phyloP scores from a whole-genome alignment of 2,888 invertebrate species.

The Aphodius sticticus region DNA sequence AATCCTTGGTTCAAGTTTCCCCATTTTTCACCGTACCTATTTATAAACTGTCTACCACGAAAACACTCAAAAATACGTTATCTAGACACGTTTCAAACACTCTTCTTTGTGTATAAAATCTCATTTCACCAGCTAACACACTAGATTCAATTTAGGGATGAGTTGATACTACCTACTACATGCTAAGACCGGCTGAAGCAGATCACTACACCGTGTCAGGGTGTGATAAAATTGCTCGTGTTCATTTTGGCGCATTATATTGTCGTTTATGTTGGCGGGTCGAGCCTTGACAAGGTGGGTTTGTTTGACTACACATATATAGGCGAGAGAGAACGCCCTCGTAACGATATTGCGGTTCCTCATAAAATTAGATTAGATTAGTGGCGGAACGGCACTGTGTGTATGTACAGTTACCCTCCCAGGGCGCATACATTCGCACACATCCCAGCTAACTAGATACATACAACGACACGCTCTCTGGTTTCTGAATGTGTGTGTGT shows the following conservation, averaged over 20 bases:
- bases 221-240: conserved; percentile 37
- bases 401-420: conserved; percentile 22
- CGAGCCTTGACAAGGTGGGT: conserved; percentile 39
- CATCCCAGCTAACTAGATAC: conserved; percentile 26
- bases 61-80: neutral
- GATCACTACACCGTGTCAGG: conserved; percentile 33
- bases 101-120: neutral
- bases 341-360: conserved; percentile 43
- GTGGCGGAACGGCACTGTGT: conserved; percentile 37
- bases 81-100: neutral
- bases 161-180: neutral
- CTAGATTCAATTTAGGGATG: conserved; percentile 32
- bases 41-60: too few species aligned
- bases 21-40: too few species aligned
- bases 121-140: conserved; percentile 7
- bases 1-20: too few species aligned
- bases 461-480: neutral
- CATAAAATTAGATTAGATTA: conserved; percentile 48
- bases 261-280: conserved; percentile 37
- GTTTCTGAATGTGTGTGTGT: neutral
- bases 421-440: neutral
- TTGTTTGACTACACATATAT: conserved; percentile 40
- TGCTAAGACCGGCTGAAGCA: neutral
- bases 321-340: conserved; percentile 19
- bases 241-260: conserved; percentile 39